These are phyloP conservation scores for Ophiothrix spiculata DNA, from an alignment of 35 echinoderm and acorn worm species.

Conservation along the genomic window DNA sequence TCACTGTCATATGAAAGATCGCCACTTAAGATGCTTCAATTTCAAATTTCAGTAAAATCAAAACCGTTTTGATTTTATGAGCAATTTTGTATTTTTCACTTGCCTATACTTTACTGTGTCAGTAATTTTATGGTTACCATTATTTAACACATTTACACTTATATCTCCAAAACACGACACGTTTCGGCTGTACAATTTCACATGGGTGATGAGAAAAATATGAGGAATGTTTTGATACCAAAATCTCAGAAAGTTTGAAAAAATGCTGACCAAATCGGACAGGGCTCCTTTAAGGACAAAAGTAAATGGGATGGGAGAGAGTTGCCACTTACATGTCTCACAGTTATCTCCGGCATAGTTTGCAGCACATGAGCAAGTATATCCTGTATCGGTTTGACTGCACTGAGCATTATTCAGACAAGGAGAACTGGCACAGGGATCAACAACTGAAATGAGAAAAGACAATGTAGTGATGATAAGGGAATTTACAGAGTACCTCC, in stretches of 20 bases:
- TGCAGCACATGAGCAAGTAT: constrained; percentile 10
- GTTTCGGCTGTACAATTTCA: background rate
- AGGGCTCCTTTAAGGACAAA: background rate
- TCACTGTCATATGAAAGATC: no score
- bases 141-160: background rate
- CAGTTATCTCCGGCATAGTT: constrained; percentile 22
- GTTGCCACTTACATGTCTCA: constrained; percentile 39
- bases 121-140: no score
- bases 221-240: no score
- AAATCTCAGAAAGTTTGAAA: no score
- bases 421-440: constrained; percentile 11
- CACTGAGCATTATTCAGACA: constrained; percentile 24
- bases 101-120: no score
- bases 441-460: background rate
- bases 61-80: no score
- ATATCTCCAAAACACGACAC: background rate
- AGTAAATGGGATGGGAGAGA: background rate
- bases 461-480: no score
- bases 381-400: constrained; percentile 12
- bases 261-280: background rate
- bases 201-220: background rate
- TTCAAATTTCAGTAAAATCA: no score
- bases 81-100: no score
- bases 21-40: no score
- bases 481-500: no score